Percentiles rank a stretch among this genome's conserved stretches.
These are phyloP conservation scores for Notolepis coatsorum DNA, from an alignment of 2,797 vertebrate genomes.

Conservation along the genomic window DNA sequence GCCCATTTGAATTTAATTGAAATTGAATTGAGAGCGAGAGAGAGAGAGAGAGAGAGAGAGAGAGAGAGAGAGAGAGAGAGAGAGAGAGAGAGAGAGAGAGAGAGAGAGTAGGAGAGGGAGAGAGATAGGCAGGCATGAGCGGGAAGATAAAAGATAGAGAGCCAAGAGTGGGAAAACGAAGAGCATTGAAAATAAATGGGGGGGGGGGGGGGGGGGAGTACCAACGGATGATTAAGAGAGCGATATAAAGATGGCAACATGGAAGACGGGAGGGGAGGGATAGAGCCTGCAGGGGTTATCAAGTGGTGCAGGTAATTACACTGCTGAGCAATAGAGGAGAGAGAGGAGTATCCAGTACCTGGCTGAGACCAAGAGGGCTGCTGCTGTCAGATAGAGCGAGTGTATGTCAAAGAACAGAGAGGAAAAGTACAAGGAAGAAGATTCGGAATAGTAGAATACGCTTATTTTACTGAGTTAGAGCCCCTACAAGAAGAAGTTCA, in stretches of 20 bases:
- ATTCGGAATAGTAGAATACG: too few relatives aligned
- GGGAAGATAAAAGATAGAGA: background rate
- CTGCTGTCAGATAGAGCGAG: background rate
- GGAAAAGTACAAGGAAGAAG: constrained; percentile 1
- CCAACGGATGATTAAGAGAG: background rate
- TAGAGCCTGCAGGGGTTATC: constrained; percentile 45
- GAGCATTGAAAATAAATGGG: too few relatives aligned
- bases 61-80: constrained; percentile 8
- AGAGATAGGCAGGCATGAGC: background rate
- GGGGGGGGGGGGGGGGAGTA: background rate
- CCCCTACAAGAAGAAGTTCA: constrained; percentile 6
- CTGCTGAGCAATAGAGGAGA: constrained; percentile 23
- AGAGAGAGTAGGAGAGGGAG: background rate
- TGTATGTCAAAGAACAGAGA: constrained; percentile 21
- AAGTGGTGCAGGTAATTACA: constrained; percentile 60
- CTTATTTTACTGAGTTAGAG: constrained; percentile 10
- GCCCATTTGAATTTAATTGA: too few relatives aligned
- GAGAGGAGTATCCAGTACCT: constrained; percentile 25
- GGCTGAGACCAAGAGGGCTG: constrained; percentile 29
- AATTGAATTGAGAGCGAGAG: too few relatives aligned
- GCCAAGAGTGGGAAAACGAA: background rate
- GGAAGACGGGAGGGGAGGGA: too few relatives aligned
- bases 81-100: constrained; percentile 73
- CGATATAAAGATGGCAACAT: background rate
- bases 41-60: constrained; percentile 52